Evolutionary conservation across 1,140 invertebrate genomes (phyloP).

Genomic region (Eubasilissa regina): DNA sequence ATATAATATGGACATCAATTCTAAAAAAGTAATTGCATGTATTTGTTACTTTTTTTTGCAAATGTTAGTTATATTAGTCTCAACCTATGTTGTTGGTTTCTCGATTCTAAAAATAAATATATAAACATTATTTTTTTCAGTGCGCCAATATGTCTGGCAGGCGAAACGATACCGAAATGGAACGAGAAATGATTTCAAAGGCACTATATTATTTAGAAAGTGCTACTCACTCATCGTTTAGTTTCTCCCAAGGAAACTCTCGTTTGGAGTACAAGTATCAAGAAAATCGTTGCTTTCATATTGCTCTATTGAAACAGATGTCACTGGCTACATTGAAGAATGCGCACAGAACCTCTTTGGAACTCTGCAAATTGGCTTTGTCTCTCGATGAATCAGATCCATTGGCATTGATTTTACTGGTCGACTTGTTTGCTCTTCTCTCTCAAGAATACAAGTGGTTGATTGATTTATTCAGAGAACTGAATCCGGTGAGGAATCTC

Average conservation of each 20-base stretch:
- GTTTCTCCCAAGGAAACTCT: slow-evolving; percentile 6
- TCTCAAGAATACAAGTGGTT: slow-evolving; percentile 3
- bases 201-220: slow-evolving; percentile 6
- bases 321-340: neutral
- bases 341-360: neutral
- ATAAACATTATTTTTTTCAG: neutral
- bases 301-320: neutral
- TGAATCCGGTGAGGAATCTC: neutral
- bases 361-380: neutral
- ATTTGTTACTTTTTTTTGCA: no score
- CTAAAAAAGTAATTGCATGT: no score
- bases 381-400: neutral
- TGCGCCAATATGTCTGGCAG: neutral
- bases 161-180: neutral
- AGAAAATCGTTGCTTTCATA: slow-evolving; percentile 4
- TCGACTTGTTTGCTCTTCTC: slow-evolving; percentile 5
- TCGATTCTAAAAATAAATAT: no score
- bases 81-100: no score
- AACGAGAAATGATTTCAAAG: neutral
- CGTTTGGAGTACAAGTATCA: neutral
- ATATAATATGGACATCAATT: no score
- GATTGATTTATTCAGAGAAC: neutral
- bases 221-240: neutral
- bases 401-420: neutral
- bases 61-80: no score